These are phyloP conservation scores for Graphium colonna DNA, from an alignment of 2,888 invertebrate genomes.

Conservation along the genomic window DNA sequence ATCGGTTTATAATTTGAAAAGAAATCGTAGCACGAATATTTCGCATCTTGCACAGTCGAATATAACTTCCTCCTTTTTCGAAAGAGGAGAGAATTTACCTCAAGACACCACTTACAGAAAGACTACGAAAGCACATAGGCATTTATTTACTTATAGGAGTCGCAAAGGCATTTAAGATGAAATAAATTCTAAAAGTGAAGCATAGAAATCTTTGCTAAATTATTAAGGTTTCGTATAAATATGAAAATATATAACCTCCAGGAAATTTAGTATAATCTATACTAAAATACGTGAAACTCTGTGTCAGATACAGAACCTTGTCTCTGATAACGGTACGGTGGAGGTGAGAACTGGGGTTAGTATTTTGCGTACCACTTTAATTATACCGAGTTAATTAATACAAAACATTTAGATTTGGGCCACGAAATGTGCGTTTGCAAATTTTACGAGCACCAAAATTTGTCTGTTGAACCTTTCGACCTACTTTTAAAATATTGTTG, in stretches of 20 bases:
- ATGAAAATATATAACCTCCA: too few relatives aligned
- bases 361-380: conserved; percentile 63
- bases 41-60: too few relatives aligned
- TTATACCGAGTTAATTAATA: conserved; percentile 74
- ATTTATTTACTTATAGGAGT: neutral
- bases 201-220: too few relatives aligned
- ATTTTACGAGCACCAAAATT: too few relatives aligned
- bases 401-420: conserved; percentile 60
- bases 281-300: conserved; percentile 12
- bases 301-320: conserved; percentile 37
- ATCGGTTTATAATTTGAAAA: too few relatives aligned
- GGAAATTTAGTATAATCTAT: neutral
- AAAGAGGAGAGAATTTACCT: too few relatives aligned
- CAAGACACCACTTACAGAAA: neutral
- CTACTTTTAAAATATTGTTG: too few relatives aligned
- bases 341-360: conserved; percentile 47
- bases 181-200: neutral
- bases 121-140: neutral
- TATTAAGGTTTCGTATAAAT: too few relatives aligned
- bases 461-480: too few relatives aligned
- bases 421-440: conserved; percentile 28
- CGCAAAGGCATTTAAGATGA: too few relatives aligned
- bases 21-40: too few relatives aligned
- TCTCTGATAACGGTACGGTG: conserved; percentile 32
- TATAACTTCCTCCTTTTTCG: too few relatives aligned